A percentile compares a stretch with the other conserved stretches of the same genome.
These are phyloP conservation scores for Anoncus sp. DNA, from an alignment of 2,888 invertebrate species.

Conservation along the genomic window DNA sequence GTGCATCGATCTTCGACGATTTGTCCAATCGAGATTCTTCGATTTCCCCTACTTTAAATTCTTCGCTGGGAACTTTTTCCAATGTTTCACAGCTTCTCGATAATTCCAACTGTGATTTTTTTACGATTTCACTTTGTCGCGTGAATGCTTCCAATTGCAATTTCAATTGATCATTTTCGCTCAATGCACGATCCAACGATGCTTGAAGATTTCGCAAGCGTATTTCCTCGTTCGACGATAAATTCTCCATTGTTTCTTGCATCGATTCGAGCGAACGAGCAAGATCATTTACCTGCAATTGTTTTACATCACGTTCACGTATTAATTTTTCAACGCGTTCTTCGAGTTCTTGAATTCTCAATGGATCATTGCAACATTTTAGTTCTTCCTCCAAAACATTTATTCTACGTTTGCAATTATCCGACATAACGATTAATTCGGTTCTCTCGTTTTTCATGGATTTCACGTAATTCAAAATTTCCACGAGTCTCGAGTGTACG, in stretches of 20 bases:
- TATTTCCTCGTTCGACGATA: slow-evolving; percentile 40
- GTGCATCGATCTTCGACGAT: slow-evolving; percentile 55
- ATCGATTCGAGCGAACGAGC: slow-evolving; percentile 67
- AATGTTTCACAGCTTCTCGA: neutral
- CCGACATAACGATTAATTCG: slow-evolving; percentile 63
- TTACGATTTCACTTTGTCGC: slow-evolving; percentile 9
- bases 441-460: slow-evolving; percentile 63
- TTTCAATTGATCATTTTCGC: slow-evolving; percentile 62
- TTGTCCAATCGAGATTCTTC: slow-evolving; percentile 1
- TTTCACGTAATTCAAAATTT: slow-evolving; percentile 48
- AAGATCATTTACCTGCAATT: slow-evolving; percentile 74
- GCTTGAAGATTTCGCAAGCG: slow-evolving; percentile 63
- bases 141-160: slow-evolving; percentile 17
- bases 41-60: neutral
- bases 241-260: slow-evolving; percentile 57
- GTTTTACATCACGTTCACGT: slow-evolving; percentile 73
- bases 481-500: neutral
- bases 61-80: slow-evolving; percentile 30
- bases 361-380: slow-evolving; percentile 63
- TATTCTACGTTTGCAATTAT: slow-evolving; percentile 67
- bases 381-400: slow-evolving; percentile 69
- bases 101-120: too few relatives aligned
- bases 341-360: slow-evolving; percentile 69
- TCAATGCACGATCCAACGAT: slow-evolving; percentile 64
- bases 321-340: slow-evolving; percentile 61